Percentiles rank a stretch among this genome's conserved stretches.
Conservation (phyloP, 2,888 invertebrate genomes). For the Diachrysia chrysitis region DNA sequence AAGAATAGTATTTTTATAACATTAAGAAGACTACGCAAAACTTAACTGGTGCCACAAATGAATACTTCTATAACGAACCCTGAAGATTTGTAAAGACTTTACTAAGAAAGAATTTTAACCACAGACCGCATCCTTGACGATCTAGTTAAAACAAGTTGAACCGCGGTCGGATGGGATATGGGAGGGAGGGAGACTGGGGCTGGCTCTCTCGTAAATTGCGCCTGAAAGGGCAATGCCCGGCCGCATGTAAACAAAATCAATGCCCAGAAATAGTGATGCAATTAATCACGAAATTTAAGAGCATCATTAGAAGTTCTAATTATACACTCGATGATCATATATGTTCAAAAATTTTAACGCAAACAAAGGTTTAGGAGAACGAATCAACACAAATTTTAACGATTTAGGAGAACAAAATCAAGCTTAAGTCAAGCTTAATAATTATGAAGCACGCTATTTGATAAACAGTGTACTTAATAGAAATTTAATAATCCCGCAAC, state of each 20-base stretch:
- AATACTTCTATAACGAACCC: slow-evolving; percentile 3
- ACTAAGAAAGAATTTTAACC: slow-evolving; percentile 59
- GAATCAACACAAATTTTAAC: too few relatives aligned
- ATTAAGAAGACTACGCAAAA: too few relatives aligned
- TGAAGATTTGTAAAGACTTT: slow-evolving; percentile 38
- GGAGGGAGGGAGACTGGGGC: slow-evolving; percentile 35
- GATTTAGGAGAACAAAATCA: too few relatives aligned
- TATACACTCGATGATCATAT: slow-evolving; percentile 13
- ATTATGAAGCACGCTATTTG: slow-evolving; percentile 41
- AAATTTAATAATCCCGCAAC: slow-evolving; percentile 16
- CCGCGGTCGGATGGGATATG: slow-evolving; percentile 59
- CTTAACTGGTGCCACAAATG: not conserved
- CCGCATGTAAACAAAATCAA: slow-evolving; percentile 64
- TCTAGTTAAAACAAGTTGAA: slow-evolving; percentile 64
- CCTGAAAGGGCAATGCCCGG: slow-evolving; percentile 64
- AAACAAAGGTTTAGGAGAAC: too few relatives aligned
- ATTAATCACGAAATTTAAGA: slow-evolving; percentile 32
- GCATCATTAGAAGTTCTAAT: slow-evolving; percentile 30
- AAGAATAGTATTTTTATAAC: too few relatives aligned
- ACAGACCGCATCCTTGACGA: slow-evolving; percentile 66
- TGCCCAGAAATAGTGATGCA: slow-evolving; percentile 43
- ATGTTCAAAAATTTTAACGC: slow-evolving; percentile 19
- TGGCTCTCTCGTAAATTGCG: slow-evolving; percentile 52
- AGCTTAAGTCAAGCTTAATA: slow-evolving; percentile 26
- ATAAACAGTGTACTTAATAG: slow-evolving; percentile 26